A percentile compares a stretch with the other conserved stretches of the same genome.
phyloP scores from a whole-genome alignment of 2,113 vertebrate genomes.

The Gavia stellata region DNA sequence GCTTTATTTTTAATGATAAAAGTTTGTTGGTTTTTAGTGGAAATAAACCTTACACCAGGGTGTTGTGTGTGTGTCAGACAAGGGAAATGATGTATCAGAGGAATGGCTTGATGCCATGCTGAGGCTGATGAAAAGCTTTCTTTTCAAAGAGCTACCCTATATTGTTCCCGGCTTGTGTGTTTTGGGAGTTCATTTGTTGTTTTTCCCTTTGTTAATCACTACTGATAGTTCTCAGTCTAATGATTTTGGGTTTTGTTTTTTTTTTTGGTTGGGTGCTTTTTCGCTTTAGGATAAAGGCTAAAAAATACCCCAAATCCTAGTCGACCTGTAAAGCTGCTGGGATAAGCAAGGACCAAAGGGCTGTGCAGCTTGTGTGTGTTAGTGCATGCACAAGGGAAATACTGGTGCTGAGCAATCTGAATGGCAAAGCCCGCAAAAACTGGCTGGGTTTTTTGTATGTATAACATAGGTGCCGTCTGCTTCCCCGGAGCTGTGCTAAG shows the following conservation, averaged over 20 bases:
- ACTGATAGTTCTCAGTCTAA: background rate
- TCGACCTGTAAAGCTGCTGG: background rate
- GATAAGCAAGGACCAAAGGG: background rate
- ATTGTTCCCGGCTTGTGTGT: background rate
- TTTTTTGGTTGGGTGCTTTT: background rate
- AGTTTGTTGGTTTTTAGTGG: background rate
- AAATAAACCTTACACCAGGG: background rate
- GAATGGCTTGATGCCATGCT: background rate
- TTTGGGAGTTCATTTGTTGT: background rate
- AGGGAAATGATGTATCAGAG: background rate
- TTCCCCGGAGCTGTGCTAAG: background rate
- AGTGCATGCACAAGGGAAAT: background rate
- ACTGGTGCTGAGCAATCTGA: background rate
- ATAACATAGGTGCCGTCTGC: background rate
- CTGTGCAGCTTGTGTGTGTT: background rate
- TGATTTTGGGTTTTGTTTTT: background rate
- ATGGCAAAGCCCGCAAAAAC: background rate
- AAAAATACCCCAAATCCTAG: background rate
- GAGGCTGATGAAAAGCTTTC: background rate
- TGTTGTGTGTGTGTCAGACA: background rate
- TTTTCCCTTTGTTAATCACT: background rate
- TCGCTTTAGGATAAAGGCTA: background rate
- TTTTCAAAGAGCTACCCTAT: background rate
- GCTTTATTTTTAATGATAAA: fast-evolving
- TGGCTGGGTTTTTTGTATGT: background rate